Evolutionary conservation across 2,113 vertebrate genomes (phyloP), one percentile per base, ranked within the genome.

Genomic region (human (Homo sapiens)): DNA sequence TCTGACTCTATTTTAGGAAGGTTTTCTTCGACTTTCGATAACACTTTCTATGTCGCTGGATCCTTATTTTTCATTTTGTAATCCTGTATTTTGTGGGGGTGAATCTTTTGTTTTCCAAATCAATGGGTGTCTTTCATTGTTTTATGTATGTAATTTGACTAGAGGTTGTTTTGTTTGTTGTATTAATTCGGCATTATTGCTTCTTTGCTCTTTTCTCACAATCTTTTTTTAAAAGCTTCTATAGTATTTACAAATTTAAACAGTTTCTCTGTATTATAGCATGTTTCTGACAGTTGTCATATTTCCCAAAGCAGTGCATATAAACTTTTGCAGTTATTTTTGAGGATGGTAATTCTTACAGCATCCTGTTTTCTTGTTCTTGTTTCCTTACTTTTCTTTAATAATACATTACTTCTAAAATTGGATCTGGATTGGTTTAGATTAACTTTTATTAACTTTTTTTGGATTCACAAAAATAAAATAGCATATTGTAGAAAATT

Each of bases 311-410:
- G 45, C 57, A 66, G 32, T 81, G 23, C 50, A n/a, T 93, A 30
- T 78, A 96, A 89, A 92, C 18, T 64, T 89, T 86, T 73, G 38
- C 61, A 70, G 3, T 95, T 92, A 76, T 94, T 91, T 95, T 89
- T 84, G 52, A 82, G 30, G 59, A 85, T 66, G 14, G 43, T 81
- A 84, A 94, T 88, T 40, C 8, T 40, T 95, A 78, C 3, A 95
- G 20, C 30, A 88, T 92, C 96, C 48, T 89, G 25, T 68, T 95
- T 94, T 95, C 52, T 90, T 68, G 5, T 82, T 86, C n/a, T 55
- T 79, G 27, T 66, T 82, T 52, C 35, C 8, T 89, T 80, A n/a
- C 40, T 91, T 95, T 80, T 90, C 57, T 76, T 89, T 81, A 87
- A 88, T 85, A 90, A 87, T 75, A 59, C 27, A 82, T 8, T 68